Base-by-base conservation (phyloP, 2,797 vertebrate genomes). In the Falco rusticolus region DNA sequence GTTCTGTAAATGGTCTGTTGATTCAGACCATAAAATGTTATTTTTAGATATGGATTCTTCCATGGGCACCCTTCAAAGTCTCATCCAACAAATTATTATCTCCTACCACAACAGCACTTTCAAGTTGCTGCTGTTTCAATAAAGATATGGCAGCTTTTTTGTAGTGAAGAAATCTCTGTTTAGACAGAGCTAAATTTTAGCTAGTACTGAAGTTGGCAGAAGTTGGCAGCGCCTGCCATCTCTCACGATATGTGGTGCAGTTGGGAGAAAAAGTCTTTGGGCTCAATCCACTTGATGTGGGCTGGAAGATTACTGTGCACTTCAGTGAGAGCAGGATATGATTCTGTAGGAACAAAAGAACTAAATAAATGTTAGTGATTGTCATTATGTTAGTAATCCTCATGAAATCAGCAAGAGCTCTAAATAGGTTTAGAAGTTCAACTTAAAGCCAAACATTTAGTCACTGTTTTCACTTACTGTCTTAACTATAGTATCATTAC, bases 401-500 rank as follows among this genome's bases (percentile, higher is more conserved):
- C 72, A 91, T 82, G 69, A 91, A 94, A 96, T 89, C 94, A 95
- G 77, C 84, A 93, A 81, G 53, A 91, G 77, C 96, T 94, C 80
- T 85, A 95, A 97, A 97, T 91, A 97, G 93, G 84, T 81, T n/a
- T 33, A 83, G 80, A 93, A 93, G 72, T 89, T 92, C 51, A 76
- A 65, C 84, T 94, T 69, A 10, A 92, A 96, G 43, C 59, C 87
- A 96, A 96, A 93, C 93, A 95, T 87, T 97, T 90, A 97, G 79
- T 93, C 70, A 94, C 16, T 76, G 84, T 89, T 94, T 94, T 95
- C 83, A 92, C 83, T 97, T 71, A 93, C 65, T 90, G 75, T 61
- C 89, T 94, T 93, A 96, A 51, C 78, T 87, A 91, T 93, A 89
- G 89, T 94, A 94, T 85, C 91, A 95, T 96, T 94, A 87, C 21